Base-by-base conservation (phyloP, 2,113 vertebrate genomes). In the Delphinus delphis region DNA sequence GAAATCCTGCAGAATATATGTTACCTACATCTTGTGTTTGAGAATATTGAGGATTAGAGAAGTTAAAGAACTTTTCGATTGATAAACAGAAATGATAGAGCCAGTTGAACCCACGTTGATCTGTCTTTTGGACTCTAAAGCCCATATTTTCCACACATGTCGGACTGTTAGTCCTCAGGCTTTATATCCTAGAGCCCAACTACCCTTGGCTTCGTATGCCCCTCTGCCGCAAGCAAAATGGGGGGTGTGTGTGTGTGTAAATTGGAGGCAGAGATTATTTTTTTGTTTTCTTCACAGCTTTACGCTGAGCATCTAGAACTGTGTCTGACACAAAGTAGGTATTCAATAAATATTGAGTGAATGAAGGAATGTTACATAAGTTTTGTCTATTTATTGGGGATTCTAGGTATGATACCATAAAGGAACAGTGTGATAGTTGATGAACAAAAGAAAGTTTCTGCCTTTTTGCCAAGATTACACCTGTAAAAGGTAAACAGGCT, bases 361-460 rank as follows among this genome's bases (percentile, higher is more conserved):
- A 63, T 84, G 15, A 95, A 83, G 44, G 55, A 79, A 62, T 96
- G 36, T n/a, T 55, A 6, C 47, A 2, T 50, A 74, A 60, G 23
- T 67, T 81, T 94, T 84, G 17, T 73, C 31, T 79, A 84, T 88
- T 84, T 93, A 68, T 41, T 53, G 77, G 88, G 36, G 28, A 96
- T 80, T 84, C 63, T 79, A 83, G 23, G 55, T 5, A 60, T 93
- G 67, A 8, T 90, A 47, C 10, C 63, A 3, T 79, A 91, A 88
- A 91, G 25, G 47, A 93, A 55, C 11, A 58, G 10, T 28, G 9
- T 89, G 41, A 55, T 67, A 62, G n/a, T 63, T 94, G 53, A 89
- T 80, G 17, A 84, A n/a, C 41, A 50, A 79, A 90, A 36, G 81
- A 47, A 84, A 1, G 6, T 76, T 97, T 96, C 53, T 81, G 55